Evolutionary conservation across 1,140 invertebrate genomes (phyloP), one percentile per base, ranked within the genome.

Genomic region (Drosophila punjabiensis): DNA sequence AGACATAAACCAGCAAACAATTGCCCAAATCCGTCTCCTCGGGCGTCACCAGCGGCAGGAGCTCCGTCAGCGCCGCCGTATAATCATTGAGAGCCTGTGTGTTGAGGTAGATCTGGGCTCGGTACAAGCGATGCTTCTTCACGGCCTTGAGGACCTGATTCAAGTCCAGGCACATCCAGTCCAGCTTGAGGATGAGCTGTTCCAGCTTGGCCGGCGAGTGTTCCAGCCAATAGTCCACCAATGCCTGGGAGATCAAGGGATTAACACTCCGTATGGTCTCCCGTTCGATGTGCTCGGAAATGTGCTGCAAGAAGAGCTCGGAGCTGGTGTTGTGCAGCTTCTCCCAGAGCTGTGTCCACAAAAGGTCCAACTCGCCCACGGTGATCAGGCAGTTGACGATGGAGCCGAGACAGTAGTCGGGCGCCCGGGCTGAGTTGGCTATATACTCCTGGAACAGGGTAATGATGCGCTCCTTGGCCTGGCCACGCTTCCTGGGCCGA

Each of bases 1-100:
- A 98, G 45, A 97, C 95, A 91, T 99, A 99, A 13, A 99, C 96
- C 59, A 99, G 93, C 62, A 99, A 94, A 81, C 98, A 98, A 84
- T 98, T 98, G 18, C 98, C 99, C 24, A 98, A 93, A 82, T 94
- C 94, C 48, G 94, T 67, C 94, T 94, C 43, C 90, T 93, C 43
- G 5, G 6, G 94, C 79, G 70, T 48, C 92, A 93, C 56, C 61
- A 95, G 93, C 0, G 95, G 95, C 56, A 97, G 93, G 18, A 97
- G 93, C 85, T 98, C 97, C 75, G 97, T 96, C 64, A 98, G 94
- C 0, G 98, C 97, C 9, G 96, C 95, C 0, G 96, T 95, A 86
- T 97, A 99, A 92, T 99, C 98, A 33, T 94, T 93, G 80, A 99
- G 95, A 10, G 96, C 98, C 84, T 96, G 95, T 71, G 97, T 98